Base-by-base conservation (phyloP, 2,113 vertebrate species). In the Baryphthengus martii region DNA sequence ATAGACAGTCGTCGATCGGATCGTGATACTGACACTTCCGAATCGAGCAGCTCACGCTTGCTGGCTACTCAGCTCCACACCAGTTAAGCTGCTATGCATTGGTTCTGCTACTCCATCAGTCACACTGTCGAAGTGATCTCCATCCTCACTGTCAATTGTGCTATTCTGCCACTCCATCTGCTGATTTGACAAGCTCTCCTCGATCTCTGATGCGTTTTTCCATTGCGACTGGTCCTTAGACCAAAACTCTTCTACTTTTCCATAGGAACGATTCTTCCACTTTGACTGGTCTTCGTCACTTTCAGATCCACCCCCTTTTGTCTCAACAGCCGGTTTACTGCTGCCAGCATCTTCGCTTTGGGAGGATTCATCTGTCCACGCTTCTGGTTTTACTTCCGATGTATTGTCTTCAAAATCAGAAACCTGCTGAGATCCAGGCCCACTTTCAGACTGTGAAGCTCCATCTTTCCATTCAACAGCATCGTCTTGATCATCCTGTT, bases 21-120 rank as follows among this genome's bases (percentile, higher is more conserved):
- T 79, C 76, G 0, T 1, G 6, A 45, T 49, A 21, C 81, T 18
- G 67, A 52, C 4, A 25, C 74, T 29, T 84, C 19, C 12, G 59
- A 25, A 8, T 12, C 21, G 3, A 28, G 90, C 88, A 7, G 88
- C 91, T 98, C 59, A 98, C 0, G 98, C 98, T 94, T 98, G 97
- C 79, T 98, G 98, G 97, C 98, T 98, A 76, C 98, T 98, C 91
- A 98, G 98, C 88, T 98, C 98, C 52, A 98, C 98, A 16, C 98
- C 97, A 2, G 98, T 89, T 73, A 98, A 93, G 97, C 97, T 97
- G 97, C 98, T 94, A 9, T 98, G 98, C 97, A 98, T 98, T 6
- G 98, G 95, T 89, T 98, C 98, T 14, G 98, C 96, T 45, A 98
- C 98, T 13, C 97, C 96, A 1, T 96, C 98, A 85, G 98, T 95